Base-by-base conservation (phyloP, 1,140 invertebrate genomes). In the Drosophila tsacasi region DNA sequence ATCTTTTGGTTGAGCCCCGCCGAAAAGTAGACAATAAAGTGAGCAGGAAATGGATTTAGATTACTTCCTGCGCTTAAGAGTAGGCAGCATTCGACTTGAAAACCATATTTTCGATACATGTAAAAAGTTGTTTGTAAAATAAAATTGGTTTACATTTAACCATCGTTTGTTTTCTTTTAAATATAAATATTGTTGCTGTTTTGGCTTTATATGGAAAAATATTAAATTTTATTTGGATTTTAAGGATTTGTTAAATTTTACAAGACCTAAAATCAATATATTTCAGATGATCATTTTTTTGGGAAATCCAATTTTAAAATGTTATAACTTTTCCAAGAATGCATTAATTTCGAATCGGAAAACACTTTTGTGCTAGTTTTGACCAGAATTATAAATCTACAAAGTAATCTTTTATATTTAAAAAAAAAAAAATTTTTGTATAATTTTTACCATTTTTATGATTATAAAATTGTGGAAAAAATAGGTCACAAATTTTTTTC, bases 91-190 rank as follows among this genome's bases (percentile, higher is more conserved):
- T 9, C 1, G 9, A 19, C 12, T 64, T 30, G 3, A 30, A 55
- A 60, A 30, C 6, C 7, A 9, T 17, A 50, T 27, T 27, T 17
- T 27, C 15, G 47, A 27, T 27, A 49, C 15, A 47, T 17, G 25
- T 59, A 59, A n/a, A 40, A 65, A 23, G 15, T 12, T 39, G 15
- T 37, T 12, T 55, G 21, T 57, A 39, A 23, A 57, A 57, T 39
- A 39, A 57, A 54, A 39, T 52, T 37, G 32, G n/a, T 17, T 61
- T 17, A 37, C 13, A 23, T 23, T 10, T 37, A 55, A 0, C 17
- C 9, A 23, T 9, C 1, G 21, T 49, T 25, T 13, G 3, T 19
- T 52, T 30, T 9, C 4, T 30, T 46, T 21, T 7, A 47, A 47
- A 2, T 25, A 17, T 5, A 7, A 17, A 25, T 15, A 2, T 12